Percentiles rank a stretch among this genome's conserved stretches.
Conservation (phyloP, 2,888 invertebrate genomes). For the Microctonus hyperodae region DNA sequence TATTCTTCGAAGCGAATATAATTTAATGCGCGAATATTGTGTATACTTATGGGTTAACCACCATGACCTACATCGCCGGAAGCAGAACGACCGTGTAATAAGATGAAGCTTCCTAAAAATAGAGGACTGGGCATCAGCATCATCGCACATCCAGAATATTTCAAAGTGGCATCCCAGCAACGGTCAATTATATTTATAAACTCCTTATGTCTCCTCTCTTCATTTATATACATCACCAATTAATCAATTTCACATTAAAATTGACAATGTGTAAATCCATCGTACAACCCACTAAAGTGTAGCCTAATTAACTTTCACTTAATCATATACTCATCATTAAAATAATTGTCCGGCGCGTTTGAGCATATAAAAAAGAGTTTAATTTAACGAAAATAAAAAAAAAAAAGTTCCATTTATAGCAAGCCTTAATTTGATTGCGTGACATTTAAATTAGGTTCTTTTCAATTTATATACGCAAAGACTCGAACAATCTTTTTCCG, state of each 20-base stretch:
- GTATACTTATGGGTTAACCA: conserved; percentile 4
- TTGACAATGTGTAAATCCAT: conserved; percentile 17
- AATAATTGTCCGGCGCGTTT: not conserved
- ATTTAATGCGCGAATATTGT: not conserved
- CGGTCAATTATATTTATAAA: not conserved
- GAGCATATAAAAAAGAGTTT: no score
- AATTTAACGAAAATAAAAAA: not conserved
- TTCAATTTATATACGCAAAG: not conserved
- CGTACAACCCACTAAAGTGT: not conserved
- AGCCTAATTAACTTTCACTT: conserved; percentile 23
- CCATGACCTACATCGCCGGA: conserved; percentile 11
- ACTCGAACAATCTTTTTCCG: conserved; percentile 6
- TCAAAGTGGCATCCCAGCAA: conserved; percentile 4
- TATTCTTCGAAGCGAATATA: not conserved
- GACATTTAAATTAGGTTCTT: conserved; percentile 12
- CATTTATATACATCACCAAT: not conserved
- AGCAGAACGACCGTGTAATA: conserved; percentile 23
- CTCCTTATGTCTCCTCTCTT: not conserved
- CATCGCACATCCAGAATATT: conserved; percentile 9
- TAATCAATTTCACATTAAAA: conserved; percentile 15
- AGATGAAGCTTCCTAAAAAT: conserved; percentile 23
- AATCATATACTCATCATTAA: conserved; percentile 25
- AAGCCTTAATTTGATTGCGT: conserved; percentile 14
- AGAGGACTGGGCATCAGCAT: conserved; percentile 14
- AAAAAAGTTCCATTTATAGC: not conserved